These are phyloP conservation scores for Lindbergichthys nudifrons DNA, from an alignment of 2,797 vertebrate species.

Conservation along the genomic window DNA sequence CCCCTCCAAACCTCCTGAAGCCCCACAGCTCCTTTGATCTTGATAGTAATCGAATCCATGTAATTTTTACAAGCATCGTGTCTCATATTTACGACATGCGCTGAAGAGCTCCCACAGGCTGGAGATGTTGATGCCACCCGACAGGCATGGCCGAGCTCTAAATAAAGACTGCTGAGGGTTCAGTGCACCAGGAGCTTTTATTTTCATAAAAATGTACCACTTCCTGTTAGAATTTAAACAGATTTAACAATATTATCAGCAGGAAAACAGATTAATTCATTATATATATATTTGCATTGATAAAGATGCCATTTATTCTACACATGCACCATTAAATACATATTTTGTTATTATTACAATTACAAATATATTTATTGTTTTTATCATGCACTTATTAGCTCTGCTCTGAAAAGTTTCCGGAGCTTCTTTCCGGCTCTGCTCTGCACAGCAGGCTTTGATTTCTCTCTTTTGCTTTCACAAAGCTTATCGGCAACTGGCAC, in stretches of 20 bases:
- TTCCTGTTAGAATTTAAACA: slow-evolving; percentile 33
- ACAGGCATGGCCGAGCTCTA: slow-evolving; percentile 19
- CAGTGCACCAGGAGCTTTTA: slow-evolving; percentile 10
- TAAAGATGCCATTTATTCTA: slow-evolving; percentile 20
- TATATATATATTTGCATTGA: slow-evolving; percentile 10
- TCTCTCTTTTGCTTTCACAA: slow-evolving; percentile 39
- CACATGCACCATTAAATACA: slow-evolving; percentile 19
- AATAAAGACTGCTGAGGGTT: slow-evolving; percentile 6
- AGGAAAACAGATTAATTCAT: slow-evolving; percentile 7
- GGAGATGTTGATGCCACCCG: slow-evolving; percentile 12
- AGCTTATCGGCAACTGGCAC: slow-evolving; percentile 57
- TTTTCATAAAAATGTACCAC: slow-evolving; percentile 19
- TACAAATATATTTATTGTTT: slow-evolving; percentile 18
- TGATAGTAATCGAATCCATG: slow-evolving; percentile 1
- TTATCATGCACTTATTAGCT: slow-evolving; percentile 3
- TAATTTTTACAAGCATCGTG: slow-evolving; percentile 6
- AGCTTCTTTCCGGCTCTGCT: slow-evolving; percentile 20
- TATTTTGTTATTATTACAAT: slow-evolving; percentile 13
- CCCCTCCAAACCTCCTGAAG: not conserved
- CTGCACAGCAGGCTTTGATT: slow-evolving; percentile 48
- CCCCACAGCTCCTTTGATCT: slow-evolving; percentile 4
- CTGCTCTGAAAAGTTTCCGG: slow-evolving; percentile 21
- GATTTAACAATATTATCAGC: slow-evolving; percentile 22
- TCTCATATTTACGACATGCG: not conserved
- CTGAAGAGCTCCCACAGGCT: slow-evolving; percentile 2